Base-by-base conservation (phyloP, 2,113 vertebrate genomes). In the Telmatochromis brachygnathus region DNA sequence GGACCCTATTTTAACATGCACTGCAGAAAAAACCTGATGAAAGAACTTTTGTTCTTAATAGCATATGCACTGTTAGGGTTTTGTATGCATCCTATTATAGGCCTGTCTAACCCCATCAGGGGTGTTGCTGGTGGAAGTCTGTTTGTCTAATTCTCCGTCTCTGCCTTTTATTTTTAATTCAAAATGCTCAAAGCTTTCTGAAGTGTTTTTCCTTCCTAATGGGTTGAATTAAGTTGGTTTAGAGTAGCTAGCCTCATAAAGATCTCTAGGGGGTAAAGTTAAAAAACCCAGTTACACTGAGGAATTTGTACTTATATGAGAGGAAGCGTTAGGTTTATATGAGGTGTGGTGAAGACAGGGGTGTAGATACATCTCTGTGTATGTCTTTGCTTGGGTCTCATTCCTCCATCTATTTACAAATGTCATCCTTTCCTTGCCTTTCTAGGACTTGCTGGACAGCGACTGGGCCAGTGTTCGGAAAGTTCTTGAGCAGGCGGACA, bases 381-480 rank as follows among this genome's bases (percentile, higher is more conserved):
- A 7, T 26, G 47, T 47, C 8, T 4, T 86, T 54, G 21, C 26
- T 89, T 11, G 6, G 14, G 15, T n/a, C 8, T 55, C 21, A 84
- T 10, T 53, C 51, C 53, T 79, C 30, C 35, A 13, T 19, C 56
- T 53, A 6, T 80, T 73, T 35, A 33, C 68, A 6, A 42, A n/a
- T 75, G 11, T 82, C 62, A 13, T 87, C 51, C 30, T 45, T 35
- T 80, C 82, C 30, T 83, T 58, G 13, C 89, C 87, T 91, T 87
- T 94, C 87, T 92, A 99, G 98, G 98, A 97, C 83, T 95, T 99
- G 94, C 96, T 99, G 96, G 97, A 98, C 96, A 98, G 97, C 54
- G 98, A 99, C 91, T 98, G 98, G 97, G 96, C 98, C 26, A 97
- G 97, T 2, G 98, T 99, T 53, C 96, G 96, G 90, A 97, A 97